Evolutionary conservation across 1,140 invertebrate genomes (phyloP).

Genomic region (Cryptotermes secundus): DNA sequence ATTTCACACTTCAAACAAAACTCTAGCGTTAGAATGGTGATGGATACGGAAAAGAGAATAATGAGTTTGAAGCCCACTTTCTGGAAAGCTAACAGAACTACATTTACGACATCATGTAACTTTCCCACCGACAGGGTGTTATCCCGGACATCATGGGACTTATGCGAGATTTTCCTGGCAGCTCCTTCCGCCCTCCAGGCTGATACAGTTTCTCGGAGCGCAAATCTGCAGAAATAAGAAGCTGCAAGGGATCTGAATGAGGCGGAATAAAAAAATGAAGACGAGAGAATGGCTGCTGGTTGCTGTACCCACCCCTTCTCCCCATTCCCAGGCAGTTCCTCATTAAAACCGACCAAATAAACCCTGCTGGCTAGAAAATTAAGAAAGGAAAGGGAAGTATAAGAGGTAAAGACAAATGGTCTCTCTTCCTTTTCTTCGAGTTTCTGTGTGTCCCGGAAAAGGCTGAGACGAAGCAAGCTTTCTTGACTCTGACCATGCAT

Average conservation of each 20-base stretch:
- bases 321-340: background rate
- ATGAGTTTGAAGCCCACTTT: background rate
- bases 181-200: background rate
- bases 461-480: no score
- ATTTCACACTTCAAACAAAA: no score
- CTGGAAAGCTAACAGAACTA: background rate
- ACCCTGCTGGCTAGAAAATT: slow-evolving; percentile 10
- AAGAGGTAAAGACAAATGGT: background rate
- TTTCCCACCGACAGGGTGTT: background rate
- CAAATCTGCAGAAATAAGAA: background rate
- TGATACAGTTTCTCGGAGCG: background rate
- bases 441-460: background rate
- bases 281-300: background rate
- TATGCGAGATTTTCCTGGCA: background rate
- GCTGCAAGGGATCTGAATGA: background rate
- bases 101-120: background rate
- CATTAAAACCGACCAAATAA: slow-evolving; percentile 16
- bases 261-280: slow-evolving; percentile 10
- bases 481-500: no score
- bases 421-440: background rate
- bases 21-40: no score
- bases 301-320: background rate
- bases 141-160: background rate
- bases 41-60: background rate
- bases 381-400: background rate